A percentile compares a stretch with the other conserved stretches of the same genome.
These are phyloP conservation scores for Tachysurus fulvidraco DNA, from an alignment of 2,113 vertebrate genomes.

Conservation along the genomic window DNA sequence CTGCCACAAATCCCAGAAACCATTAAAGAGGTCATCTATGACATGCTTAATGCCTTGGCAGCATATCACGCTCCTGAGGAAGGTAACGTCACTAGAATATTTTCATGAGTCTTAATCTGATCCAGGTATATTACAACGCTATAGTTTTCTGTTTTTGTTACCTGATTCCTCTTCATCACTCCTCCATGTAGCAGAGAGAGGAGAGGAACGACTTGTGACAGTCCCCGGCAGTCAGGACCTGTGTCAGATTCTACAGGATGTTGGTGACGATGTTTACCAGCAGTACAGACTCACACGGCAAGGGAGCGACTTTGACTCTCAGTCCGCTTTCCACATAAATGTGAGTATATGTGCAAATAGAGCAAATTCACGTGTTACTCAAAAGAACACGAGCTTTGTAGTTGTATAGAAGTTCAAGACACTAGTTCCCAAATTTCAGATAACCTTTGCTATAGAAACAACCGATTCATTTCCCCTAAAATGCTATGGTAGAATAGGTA, in stretches of 20 bases:
- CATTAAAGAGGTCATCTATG: conserved; percentile 91
- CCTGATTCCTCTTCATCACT: background rate
- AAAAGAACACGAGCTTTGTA: background rate
- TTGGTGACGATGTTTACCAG: conserved; percentile 91
- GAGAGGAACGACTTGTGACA: conserved; percentile 76
- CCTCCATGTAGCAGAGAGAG: conserved; percentile 76
- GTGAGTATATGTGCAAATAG: conserved; percentile 66
- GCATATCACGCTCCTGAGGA: conserved; percentile 93
- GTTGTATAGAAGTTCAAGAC: background rate
- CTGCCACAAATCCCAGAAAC: conserved; percentile 86
- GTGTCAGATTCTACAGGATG: conserved; percentile 88
- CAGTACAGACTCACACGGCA: conserved; percentile 89
- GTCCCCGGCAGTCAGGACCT: conserved; percentile 83
- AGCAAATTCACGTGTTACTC: background rate
- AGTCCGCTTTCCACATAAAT: conserved; percentile 87
- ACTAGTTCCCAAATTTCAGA: background rate
- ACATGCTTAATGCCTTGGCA: conserved; percentile 92
- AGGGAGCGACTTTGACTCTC: conserved; percentile 88
- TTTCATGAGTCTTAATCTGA: background rate
- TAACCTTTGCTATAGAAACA: background rate
- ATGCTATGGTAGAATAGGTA: background rate
- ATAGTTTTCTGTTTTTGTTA: background rate
- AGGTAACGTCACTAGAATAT: conserved; percentile 67
- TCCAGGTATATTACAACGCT: background rate
- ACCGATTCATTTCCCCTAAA: background rate